Evolutionary conservation across 2,113 vertebrate genomes (phyloP), one percentile per base, ranked within the genome.

Genomic region (Malurus elegans): DNA sequence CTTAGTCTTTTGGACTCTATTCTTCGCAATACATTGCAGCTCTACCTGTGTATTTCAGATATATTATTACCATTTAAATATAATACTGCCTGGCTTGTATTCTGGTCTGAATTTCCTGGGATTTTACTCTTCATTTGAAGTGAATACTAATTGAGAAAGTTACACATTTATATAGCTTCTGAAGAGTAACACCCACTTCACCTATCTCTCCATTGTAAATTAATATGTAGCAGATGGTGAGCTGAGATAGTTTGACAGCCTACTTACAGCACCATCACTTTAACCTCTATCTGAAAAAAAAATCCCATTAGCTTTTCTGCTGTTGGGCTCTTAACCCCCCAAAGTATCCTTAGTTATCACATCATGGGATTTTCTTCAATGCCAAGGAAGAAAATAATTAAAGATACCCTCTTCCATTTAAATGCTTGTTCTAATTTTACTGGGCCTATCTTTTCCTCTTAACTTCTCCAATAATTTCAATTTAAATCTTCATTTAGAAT

Each of bases 351-450:
- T 72, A 93, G 92, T 95, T 95, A 93, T 76, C 65, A 81, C 73
- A 90, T 67, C 87, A 92, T 86, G 97, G 92, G 88, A 97, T 96
- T 96, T 96, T 92, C 88, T 95, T 71, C 84, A 91, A 92, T 95
- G 85, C 82, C 64, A 81, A 79, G 93, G 76, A 97, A 96, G 91
- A 95, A 97, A 97, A 97, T 95, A 97, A 97, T 93, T 86, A 75
- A 91, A 94, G 94, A 93, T 95, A 94, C 87, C 95, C 79, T 86
- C 91, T 97, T 95, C 94, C 82, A 88, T 83, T 96, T 92, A 96
- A 97, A 95, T 79, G 50, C 81, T 93, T 96, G 70, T 94, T 97
- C 94, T 97, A 97, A 97, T 97, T 96, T 97, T 97, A 88, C 94
- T 79, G 60, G 87, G 61, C 70, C 90, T 91, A 88, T 97, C 86